Conservation (phyloP, 2,888 invertebrate species). For the Amblyteles armatorius region DNA sequence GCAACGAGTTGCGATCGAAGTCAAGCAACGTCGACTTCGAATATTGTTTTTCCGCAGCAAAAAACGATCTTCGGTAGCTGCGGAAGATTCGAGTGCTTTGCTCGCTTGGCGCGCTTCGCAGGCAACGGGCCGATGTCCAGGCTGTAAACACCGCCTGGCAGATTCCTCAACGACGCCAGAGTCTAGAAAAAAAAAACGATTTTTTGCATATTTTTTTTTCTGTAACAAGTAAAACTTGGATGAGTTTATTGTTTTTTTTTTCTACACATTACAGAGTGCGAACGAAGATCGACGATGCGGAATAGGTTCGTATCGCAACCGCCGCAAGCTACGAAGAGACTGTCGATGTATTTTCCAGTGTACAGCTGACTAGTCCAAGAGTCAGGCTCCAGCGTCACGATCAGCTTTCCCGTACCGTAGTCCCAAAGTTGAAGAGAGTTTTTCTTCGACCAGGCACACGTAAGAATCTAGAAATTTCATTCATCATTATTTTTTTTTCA, state of each 20-base stretch:
- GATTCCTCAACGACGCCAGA: constrained; percentile 86
- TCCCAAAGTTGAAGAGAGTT: constrained; percentile 89
- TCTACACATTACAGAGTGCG: constrained; percentile 85
- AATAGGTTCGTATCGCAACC: constrained; percentile 88
- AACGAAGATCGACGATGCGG: constrained; percentile 87
- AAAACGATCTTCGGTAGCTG: constrained; percentile 86
- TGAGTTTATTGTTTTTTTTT: background rate
- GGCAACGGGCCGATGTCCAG: constrained; percentile 86
- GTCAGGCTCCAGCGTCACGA: constrained; percentile 87
- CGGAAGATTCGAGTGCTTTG: constrained; percentile 73
- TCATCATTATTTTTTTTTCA: background rate
- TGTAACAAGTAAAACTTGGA: background rate
- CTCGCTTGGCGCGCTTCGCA: constrained; percentile 66
- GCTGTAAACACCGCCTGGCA: constrained; percentile 86
- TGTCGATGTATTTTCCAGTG: constrained; percentile 87
- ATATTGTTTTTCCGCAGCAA: constrained; percentile 86
- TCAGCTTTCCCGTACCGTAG: constrained; percentile 88
- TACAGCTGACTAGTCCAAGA: constrained; percentile 86
- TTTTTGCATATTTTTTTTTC: background rate
- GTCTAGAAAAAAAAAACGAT: constrained; percentile 83
- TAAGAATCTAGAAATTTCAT: constrained; percentile 85
- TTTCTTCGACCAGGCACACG: constrained; percentile 88
- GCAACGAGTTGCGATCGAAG: background rate
- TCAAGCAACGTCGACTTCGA: constrained; percentile 86
- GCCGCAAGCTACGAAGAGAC: constrained; percentile 87